Evolutionary conservation across 2,888 invertebrate genomes (phyloP).

Genomic region (Meghimatium bilineatum): DNA sequence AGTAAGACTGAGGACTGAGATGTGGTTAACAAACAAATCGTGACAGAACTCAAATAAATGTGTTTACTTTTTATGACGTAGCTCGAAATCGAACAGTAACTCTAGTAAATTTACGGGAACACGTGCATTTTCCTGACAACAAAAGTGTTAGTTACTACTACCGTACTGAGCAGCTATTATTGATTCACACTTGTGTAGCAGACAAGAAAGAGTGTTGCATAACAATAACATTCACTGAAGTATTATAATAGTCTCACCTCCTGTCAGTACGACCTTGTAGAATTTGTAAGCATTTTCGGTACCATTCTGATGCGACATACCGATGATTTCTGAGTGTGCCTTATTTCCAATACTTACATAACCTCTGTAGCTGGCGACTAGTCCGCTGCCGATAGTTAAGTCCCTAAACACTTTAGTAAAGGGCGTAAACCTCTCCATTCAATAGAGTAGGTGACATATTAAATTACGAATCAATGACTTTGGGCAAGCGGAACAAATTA

Average conservation of each 20-base stretch:
- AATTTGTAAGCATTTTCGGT: constrained; percentile 79
- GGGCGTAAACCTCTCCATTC: constrained; percentile 20
- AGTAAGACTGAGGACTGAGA: too few relatives aligned
- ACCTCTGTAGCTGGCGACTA: background rate
- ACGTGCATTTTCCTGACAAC: too few relatives aligned
- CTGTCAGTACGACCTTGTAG: constrained; percentile 91
- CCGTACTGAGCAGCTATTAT: background rate
- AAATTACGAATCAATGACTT: background rate
- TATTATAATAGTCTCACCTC: constrained; percentile 82
- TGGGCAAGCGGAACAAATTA: background rate
- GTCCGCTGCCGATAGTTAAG: background rate
- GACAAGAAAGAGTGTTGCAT: background rate
- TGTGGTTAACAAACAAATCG: too few relatives aligned
- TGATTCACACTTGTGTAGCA: too few relatives aligned
- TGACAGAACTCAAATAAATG: too few relatives aligned
- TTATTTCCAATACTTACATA: background rate
- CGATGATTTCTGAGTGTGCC: constrained; percentile 23
- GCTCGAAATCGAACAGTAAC: too few relatives aligned
- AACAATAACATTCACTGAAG: background rate
- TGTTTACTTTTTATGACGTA: too few relatives aligned
- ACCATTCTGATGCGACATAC: constrained; percentile 66
- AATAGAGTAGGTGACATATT: too few relatives aligned
- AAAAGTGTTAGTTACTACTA: background rate
- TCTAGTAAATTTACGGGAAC: too few relatives aligned
- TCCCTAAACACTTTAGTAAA: background rate